Conservation (phyloP, 92 coral and sea anemone genomes). For the Meandrina meandrites region DNA sequence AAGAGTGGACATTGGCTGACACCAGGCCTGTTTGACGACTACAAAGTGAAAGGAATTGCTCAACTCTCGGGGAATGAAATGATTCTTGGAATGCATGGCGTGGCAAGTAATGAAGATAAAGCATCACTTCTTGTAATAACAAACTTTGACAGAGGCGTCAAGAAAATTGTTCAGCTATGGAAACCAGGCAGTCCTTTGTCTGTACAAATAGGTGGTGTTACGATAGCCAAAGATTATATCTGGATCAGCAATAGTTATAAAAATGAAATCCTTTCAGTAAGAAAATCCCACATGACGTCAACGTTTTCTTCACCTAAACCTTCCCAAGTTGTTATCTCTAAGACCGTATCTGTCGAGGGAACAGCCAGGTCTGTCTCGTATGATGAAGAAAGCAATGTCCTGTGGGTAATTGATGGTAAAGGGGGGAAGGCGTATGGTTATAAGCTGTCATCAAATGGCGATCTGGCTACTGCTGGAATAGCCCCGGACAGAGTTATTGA, state of each 20-base stretch:
- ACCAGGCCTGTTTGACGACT: slow-evolving; percentile 86
- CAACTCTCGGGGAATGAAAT: slow-evolving; percentile 59
- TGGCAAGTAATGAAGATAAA: slow-evolving; percentile 60
- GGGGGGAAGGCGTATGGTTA: slow-evolving; percentile 69
- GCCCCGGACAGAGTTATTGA: slow-evolving; percentile 47
- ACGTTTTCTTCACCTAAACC: slow-evolving; percentile 52
- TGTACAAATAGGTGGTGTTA: slow-evolving; percentile 67
- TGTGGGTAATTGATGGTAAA: slow-evolving; percentile 71
- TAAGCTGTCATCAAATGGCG: slow-evolving; percentile 61
- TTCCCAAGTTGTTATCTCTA: slow-evolving; percentile 35
- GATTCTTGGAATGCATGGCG: slow-evolving; percentile 79
- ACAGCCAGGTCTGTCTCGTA: slow-evolving; percentile 78
- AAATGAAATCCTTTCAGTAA: slow-evolving; percentile 46
- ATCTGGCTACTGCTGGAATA: neutral
- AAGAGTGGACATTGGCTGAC: slow-evolving; percentile 72
- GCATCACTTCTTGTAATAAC: slow-evolving; percentile 75
- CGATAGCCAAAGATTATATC: slow-evolving; percentile 51
- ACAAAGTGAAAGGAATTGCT: slow-evolving; percentile 72
- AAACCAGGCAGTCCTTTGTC: slow-evolving; percentile 46
- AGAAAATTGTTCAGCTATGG: slow-evolving; percentile 69
- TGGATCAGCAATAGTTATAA: slow-evolving; percentile 66
- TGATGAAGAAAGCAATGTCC: slow-evolving; percentile 41
- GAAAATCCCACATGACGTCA: slow-evolving; percentile 38
- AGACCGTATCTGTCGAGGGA: slow-evolving; percentile 39
- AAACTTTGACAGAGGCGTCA: slow-evolving; percentile 36